Evolutionary conservation across 2,797 vertebrate genomes (phyloP).

Genomic region (Sarcophilus harrisii): DNA sequence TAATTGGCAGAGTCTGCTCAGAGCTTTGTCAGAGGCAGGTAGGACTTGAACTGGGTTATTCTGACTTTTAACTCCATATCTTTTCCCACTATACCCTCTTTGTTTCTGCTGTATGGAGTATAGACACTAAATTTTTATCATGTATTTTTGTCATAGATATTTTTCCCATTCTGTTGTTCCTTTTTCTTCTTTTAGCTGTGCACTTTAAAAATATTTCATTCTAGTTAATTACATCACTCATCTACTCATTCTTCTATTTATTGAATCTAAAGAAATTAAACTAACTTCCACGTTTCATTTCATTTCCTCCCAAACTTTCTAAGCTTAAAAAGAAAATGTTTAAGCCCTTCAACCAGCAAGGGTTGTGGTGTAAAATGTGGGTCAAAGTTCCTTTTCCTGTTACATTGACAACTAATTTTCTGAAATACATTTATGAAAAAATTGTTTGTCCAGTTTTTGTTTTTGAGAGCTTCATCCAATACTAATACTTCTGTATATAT

Average conservation of each 20-base stretch:
- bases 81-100: background rate
- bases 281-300: background rate
- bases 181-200: background rate
- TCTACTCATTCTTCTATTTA: background rate
- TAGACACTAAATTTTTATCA: background rate
- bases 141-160: background rate
- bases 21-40: background rate
- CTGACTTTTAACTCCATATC: background rate
- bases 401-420: background rate
- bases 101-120: background rate
- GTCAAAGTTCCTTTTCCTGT: background rate
- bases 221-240: background rate
- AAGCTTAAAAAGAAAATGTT: background rate
- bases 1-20: no score
- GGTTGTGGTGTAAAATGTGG: background rate
- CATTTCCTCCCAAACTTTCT: background rate
- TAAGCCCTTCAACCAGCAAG: background rate
- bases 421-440: background rate
- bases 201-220: background rate
- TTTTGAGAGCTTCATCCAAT: background rate
- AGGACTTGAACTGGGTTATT: background rate
- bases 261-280: background rate
- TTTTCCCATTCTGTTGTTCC: background rate
- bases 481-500: background rate
- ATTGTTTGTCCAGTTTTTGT: background rate